Percentiles rank a stretch among this genome's conserved stretches.
Evolutionary conservation across 2,113 vertebrate species (phyloP).

Genomic region (Scatophagus argus): DNA sequence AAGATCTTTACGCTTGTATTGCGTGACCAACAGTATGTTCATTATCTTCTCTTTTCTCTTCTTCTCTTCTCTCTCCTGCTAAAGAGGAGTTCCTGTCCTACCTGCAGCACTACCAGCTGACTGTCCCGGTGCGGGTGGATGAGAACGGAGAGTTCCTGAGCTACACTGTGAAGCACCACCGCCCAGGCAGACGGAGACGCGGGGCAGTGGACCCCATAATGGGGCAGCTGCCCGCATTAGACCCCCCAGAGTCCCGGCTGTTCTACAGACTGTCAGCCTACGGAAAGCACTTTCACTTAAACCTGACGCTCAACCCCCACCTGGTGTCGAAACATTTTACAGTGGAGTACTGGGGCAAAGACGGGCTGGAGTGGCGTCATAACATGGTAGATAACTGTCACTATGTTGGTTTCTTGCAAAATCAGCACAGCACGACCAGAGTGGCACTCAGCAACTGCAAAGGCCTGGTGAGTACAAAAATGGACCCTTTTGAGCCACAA

Average conservation of each 20-base stretch:
- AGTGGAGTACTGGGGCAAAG: conserved; percentile 97
- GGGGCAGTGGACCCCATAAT: conserved; percentile 78
- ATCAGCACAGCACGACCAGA: conserved; percentile 89
- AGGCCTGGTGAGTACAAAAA: conserved; percentile 94
- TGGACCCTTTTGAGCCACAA: too few relatives aligned
- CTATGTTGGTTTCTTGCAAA: conserved; percentile 94
- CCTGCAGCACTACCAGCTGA: conserved; percentile 98
- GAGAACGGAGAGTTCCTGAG: conserved; percentile 96
- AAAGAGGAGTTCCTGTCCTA: conserved; percentile 99
- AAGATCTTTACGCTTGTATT: background rate
- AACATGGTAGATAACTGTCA: conserved; percentile 93
- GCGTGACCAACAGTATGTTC: background rate
- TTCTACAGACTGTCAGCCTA: conserved; percentile 99
- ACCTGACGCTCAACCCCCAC: conserved; percentile 96
- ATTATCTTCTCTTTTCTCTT: conserved; percentile 10
- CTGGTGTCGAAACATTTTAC: conserved; percentile 97
- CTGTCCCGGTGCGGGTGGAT: conserved; percentile 94
- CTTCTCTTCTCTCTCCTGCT: conserved; percentile 72
- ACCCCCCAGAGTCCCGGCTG: conserved; percentile 88
- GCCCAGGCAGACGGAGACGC: conserved; percentile 90
- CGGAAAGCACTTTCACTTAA: conserved; percentile 99
- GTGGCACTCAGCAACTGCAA: conserved; percentile 98
- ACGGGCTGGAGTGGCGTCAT: conserved; percentile 93
- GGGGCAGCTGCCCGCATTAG: conserved; percentile 66
- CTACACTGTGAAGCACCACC: conserved; percentile 97